Evolutionary conservation across 2,797 vertebrate species (phyloP).

Genomic region (Kryptopterus vitreolus): DNA sequence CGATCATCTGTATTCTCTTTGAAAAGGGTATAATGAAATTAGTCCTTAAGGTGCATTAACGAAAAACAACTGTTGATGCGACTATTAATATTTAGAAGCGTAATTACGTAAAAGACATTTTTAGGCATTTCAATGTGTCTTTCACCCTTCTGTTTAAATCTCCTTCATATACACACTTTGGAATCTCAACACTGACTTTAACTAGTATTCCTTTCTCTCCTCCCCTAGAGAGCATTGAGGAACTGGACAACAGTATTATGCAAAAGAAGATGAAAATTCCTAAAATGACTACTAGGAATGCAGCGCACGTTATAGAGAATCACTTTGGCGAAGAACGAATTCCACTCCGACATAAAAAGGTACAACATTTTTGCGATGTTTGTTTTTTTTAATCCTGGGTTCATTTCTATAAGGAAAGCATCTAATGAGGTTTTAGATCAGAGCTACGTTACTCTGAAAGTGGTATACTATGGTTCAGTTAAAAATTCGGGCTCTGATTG

Average conservation of each 20-base stretch:
- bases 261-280: constrained; percentile 99
- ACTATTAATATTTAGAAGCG: neutral
- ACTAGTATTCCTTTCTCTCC: constrained; percentile 60
- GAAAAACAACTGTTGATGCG: too few species aligned
- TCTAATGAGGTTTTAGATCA: too few species aligned
- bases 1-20: too few species aligned
- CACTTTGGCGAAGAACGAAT: constrained; percentile 91
- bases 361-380: constrained; percentile 60
- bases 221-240: constrained; percentile 92
- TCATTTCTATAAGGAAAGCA: too few species aligned
- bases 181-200: constrained; percentile 56
- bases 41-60: too few species aligned
- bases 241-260: constrained; percentile 98
- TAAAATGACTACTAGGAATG: constrained; percentile 91
- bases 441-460: too few species aligned
- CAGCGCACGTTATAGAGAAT: constrained; percentile 91
- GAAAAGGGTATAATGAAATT: too few species aligned
- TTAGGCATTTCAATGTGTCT: neutral
- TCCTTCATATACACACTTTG: constrained; percentile 2
- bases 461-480: too few species aligned
- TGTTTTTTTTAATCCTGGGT: neutral
- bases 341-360: constrained; percentile 98
- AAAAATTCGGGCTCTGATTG: too few species aligned
- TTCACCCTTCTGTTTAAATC: neutral
- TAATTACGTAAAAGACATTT: neutral